phyloP scores from a whole-genome alignment of 2,113 vertebrate species.

The Poecile atricapillus region DNA sequence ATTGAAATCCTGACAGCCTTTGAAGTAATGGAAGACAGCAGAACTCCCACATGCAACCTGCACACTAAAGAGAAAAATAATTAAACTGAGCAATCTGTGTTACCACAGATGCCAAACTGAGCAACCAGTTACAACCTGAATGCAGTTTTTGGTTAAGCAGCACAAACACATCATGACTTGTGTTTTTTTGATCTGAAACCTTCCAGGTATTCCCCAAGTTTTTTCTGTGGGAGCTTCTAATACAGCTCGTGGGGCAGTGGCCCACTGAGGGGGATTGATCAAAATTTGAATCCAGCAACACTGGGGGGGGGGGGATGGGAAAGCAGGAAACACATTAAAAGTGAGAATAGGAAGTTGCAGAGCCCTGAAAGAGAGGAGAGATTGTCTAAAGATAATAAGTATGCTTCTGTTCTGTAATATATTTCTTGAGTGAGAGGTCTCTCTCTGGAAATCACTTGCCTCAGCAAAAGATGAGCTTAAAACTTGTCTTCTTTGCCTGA shows the following conservation, averaged over 20 bases:
- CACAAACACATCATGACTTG: not conserved
- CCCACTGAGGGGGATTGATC: not conserved
- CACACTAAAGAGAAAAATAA: not conserved
- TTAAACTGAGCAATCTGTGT: not conserved
- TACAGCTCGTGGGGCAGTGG: fast-evolving
- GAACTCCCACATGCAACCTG: not conserved
- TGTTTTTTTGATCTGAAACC: not conserved
- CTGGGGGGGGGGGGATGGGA: not conserved
- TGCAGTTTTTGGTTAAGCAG: not conserved
- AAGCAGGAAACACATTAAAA: not conserved
- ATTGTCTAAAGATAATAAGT: not conserved
- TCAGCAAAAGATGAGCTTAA: constrained; percentile 25
- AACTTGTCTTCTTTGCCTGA: not conserved
- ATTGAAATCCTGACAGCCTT: not conserved
- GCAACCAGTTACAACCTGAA: constrained; percentile 42
- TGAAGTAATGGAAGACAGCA: not conserved
- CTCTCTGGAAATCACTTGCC: not conserved
- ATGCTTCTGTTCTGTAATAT: not conserved
- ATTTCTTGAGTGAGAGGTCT: not conserved
- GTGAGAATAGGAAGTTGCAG: not conserved
- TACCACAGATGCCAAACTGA: not conserved
- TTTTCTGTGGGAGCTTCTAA: not conserved
- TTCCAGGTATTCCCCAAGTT: not conserved
- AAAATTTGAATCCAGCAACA: not conserved
- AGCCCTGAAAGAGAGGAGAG: not conserved